These are phyloP conservation scores for Leptoclinus maculatus DNA, from an alignment of 2,797 vertebrate species.

Conservation along the genomic window DNA sequence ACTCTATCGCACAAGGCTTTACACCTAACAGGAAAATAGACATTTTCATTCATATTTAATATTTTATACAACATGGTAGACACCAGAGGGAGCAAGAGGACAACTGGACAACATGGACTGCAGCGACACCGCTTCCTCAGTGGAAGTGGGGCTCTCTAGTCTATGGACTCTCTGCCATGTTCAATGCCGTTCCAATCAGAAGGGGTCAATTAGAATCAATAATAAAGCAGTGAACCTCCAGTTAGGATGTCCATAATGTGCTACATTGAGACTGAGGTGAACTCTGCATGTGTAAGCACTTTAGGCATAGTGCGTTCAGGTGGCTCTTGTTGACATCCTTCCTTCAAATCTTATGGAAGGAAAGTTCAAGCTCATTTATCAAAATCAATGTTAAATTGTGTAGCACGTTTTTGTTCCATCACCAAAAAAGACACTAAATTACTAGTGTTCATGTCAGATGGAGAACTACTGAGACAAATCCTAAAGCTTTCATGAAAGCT, in stretches of 20 bases:
- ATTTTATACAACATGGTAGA: not conserved
- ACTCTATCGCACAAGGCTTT: no score
- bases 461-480: no score
- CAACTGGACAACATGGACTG: conserved; percentile 8
- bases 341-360: not conserved
- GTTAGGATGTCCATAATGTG: not conserved
- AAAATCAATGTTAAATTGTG: not conserved
- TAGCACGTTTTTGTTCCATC: not conserved
- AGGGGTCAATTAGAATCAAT: not conserved
- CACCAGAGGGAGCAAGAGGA: conserved; percentile 72
- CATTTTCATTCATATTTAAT: not conserved
- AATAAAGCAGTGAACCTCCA: not conserved
- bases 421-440: not conserved
- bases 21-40: not conserved
- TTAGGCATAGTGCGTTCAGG: no score
- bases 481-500: not conserved
- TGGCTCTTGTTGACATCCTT: not conserved
- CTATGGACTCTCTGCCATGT: not conserved
- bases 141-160: not conserved
- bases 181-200: not conserved
- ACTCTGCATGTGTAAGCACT: not conserved
- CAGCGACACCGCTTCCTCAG: not conserved
- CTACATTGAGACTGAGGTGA: not conserved
- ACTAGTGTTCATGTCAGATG: not conserved
- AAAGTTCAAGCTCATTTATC: not conserved